A percentile compares a stretch with the other conserved stretches of the same genome.
phyloP scores from a whole-genome alignment of 2,113 vertebrate species.

The Trinectes maculatus region DNA sequence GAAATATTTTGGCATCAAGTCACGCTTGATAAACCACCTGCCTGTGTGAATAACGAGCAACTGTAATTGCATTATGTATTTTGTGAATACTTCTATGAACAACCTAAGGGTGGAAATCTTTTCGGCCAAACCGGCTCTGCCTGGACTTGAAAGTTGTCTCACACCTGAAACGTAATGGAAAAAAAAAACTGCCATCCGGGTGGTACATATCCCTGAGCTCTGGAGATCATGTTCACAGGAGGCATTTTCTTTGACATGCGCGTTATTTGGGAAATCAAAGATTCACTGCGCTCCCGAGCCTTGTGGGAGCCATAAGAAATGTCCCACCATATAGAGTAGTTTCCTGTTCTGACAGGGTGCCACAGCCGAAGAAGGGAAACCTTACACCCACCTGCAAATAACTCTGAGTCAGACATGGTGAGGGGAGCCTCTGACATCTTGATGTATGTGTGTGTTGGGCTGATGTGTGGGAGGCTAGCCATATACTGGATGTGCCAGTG shows the following conservation, averaged over 20 bases:
- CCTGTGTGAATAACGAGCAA: not conserved
- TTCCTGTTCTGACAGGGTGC: slow-evolving; percentile 69
- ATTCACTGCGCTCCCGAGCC: slow-evolving; percentile 31
- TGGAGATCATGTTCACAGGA: slow-evolving; percentile 41
- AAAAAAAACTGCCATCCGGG: slow-evolving; percentile 52
- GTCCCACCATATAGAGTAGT: slow-evolving; percentile 39
- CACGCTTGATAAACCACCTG: not conserved
- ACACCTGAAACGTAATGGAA: slow-evolving; percentile 26
- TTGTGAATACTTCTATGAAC: too few relatives aligned
- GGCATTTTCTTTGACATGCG: slow-evolving; percentile 50
- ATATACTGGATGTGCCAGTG: slow-evolving; percentile 56
- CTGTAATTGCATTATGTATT: not conserved
- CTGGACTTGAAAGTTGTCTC: slow-evolving; percentile 52
- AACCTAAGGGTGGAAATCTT: slow-evolving; percentile 16
- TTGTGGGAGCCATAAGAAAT: slow-evolving; percentile 42
- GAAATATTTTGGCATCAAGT: not conserved
- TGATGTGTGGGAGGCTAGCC: slow-evolving; percentile 57
- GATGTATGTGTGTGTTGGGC: slow-evolving; percentile 28
- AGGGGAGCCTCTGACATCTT: slow-evolving; percentile 53
- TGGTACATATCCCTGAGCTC: slow-evolving; percentile 13
- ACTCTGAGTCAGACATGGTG: slow-evolving; percentile 59
- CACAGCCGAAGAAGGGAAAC: slow-evolving; percentile 60
- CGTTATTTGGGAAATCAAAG: slow-evolving; percentile 57
- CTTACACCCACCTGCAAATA: slow-evolving; percentile 69
- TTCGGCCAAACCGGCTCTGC: slow-evolving; percentile 22